Evolutionary conservation across 1,140 invertebrate genomes (phyloP), one percentile per base, ranked within the genome.

Genomic region (Pseudachorutes palmiensis): DNA sequence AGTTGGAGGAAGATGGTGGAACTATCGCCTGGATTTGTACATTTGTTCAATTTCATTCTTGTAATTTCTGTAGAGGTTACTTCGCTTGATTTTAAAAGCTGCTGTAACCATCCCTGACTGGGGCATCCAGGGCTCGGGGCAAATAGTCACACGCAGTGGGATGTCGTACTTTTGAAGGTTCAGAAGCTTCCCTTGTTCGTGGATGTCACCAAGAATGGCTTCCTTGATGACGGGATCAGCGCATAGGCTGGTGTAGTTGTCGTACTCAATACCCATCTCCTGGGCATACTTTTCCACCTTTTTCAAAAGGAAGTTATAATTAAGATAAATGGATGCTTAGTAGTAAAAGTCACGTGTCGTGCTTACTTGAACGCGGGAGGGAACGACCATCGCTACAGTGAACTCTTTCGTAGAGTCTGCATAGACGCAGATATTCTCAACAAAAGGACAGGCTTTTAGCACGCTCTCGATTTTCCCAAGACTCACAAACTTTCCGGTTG

Each of bases 341-440:
- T n/a, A n/a, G n/a, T n/a, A n/a, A n/a, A n/a, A n/a, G n/a, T n/a
- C n/a, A n/a, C n/a, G n/a, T n/a, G n/a, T n/a, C n/a, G 24, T 59
- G 59, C 58, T 63, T 71, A 66, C 64, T 51, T 51, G 62, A 5
- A 41, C 2, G 26, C 64, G 65, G 1, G 64, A 24, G 26, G 94
- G 93, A 59, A 97, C 91, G 28, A 98, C 83, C 16, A 99, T 81
- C 32, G 93, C 94, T 31, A 98, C 91, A 0, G 90, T 88, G 77
- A 88, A 93, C 68, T 86, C 84, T 77, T 93, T 89, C 31, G 83
- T 83, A 3, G 88, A 83, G 80, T 94, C 91, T 22, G 91, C 94
- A 79, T 94, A 94, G 1, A 96, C 89, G 76, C 94, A 97, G 75
- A 96, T 88, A 77, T 98, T 97, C 77, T 99, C 95, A 24, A 99